Conservation (phyloP, 1,140 invertebrate species). For the Thrips palmi region DNA sequence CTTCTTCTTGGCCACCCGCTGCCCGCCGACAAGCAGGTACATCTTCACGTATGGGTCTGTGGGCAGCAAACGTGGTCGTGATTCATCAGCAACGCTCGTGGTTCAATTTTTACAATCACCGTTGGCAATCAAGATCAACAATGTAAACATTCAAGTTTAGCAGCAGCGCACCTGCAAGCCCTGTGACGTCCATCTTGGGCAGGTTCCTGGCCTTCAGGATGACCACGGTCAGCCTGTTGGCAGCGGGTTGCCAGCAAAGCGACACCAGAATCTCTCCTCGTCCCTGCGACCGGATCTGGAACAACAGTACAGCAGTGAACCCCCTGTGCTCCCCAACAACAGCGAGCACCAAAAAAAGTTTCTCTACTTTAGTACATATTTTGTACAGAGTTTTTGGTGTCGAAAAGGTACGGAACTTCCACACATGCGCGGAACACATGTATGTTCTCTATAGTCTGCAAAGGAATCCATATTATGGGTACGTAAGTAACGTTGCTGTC, state of each 20-base stretch:
- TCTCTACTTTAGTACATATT: neutral
- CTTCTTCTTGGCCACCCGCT: conserved; percentile 96
- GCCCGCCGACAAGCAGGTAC: conserved; percentile 90
- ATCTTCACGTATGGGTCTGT: conserved; percentile 88
- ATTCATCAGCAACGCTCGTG: no score
- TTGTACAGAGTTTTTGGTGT: no score
- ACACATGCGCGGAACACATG: no score
- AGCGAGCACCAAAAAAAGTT: neutral
- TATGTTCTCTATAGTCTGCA: no score
- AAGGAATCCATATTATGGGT: no score
- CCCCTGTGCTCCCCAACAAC: no score
- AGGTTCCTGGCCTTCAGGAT: conserved; percentile 84
- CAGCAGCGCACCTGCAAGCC: conserved; percentile 67
- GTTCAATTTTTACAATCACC: no score
- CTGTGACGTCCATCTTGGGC: conserved; percentile 90
- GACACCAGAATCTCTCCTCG: conserved; percentile 81
- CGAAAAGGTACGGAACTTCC: no score
- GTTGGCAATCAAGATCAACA: neutral
- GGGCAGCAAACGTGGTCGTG: conserved; percentile 15
- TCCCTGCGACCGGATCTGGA: conserved; percentile 66
- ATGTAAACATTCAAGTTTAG: neutral
- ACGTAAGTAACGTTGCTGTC: no score
- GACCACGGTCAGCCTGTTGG: conserved; percentile 72
- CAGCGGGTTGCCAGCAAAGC: conserved; percentile 84
- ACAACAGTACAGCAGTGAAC: no score